A percentile compares a stretch with the other conserved stretches of the same genome.
These are phyloP conservation scores for Halocynthia roretzi DNA, from an alignment of 23 tunicate genomes.

Conservation along the genomic window DNA sequence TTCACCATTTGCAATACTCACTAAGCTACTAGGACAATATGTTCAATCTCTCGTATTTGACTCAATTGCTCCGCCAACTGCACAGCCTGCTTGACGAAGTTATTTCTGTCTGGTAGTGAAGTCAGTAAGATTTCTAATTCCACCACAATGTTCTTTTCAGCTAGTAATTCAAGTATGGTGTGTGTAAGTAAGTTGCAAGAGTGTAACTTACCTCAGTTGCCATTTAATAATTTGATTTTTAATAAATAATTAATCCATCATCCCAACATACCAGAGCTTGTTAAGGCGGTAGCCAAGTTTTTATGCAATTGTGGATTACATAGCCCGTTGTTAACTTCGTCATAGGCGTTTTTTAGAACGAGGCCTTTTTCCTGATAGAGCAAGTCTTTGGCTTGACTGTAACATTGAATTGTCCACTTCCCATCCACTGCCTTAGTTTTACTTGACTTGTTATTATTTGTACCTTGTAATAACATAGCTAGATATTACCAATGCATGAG, in stretches of 20 bases:
- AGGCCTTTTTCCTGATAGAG: slow-evolving; percentile 16
- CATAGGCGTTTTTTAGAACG: slow-evolving; percentile 11
- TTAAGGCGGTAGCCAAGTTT: slow-evolving; percentile 3
- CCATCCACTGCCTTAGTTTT: slow-evolving; percentile 33
- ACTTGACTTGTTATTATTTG: slow-evolving; percentile 12
- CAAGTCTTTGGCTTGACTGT: neutral
- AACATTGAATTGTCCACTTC: slow-evolving; percentile 44
- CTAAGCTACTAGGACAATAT: slow-evolving; percentile 9
- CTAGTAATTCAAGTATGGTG: slow-evolving; percentile 2
- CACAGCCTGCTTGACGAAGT: slow-evolving; percentile 17
- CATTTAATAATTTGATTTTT: neutral
- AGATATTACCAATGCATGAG: no score
- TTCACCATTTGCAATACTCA: neutral
- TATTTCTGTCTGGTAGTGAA: slow-evolving; percentile 37
- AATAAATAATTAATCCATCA: no score
- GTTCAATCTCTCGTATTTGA: slow-evolving; percentile 7
- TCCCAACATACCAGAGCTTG: neutral
- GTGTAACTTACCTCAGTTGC: no score
- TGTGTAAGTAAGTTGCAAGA: no score
- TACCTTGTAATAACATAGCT: no score
- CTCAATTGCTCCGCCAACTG: slow-evolving; percentile 26
- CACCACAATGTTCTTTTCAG: slow-evolving; percentile 11
- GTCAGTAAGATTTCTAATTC: slow-evolving; percentile 31
- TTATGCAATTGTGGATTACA: slow-evolving; percentile 19
- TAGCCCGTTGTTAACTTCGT: slow-evolving; percentile 5